phyloP scores from a whole-genome alignment of 2,113 vertebrate genomes.

The Tachysurus vachellii region DNA sequence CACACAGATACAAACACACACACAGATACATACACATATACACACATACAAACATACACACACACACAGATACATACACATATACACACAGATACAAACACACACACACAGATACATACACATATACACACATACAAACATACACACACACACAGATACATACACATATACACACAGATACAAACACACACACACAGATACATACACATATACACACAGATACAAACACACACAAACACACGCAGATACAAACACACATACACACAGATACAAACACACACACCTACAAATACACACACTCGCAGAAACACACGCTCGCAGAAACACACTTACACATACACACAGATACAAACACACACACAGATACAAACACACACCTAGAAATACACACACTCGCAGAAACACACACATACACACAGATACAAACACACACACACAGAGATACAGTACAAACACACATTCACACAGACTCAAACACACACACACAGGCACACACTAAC shows the following conservation, averaged over 20 bases:
- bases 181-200: background rate
- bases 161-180: background rate
- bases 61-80: too few relatives aligned
- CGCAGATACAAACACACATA: background rate
- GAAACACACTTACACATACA: background rate
- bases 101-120: background rate
- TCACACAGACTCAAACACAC: background rate
- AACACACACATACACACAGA: background rate
- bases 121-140: background rate
- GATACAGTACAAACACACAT: background rate
- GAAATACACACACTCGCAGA: too few relatives aligned
- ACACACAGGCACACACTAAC: background rate
- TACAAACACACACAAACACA: too few relatives aligned
- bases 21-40: background rate
- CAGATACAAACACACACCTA: too few relatives aligned
- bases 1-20: too few relatives aligned
- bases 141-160: too few relatives aligned
- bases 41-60: background rate
- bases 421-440: background rate
- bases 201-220: too few relatives aligned
- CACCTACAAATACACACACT: too few relatives aligned
- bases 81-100: too few relatives aligned
- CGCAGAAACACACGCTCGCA: background rate
- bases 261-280: background rate
- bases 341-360: background rate